Conservation (phyloP, 2,797 vertebrate species). For the Cuniculus paca region DNA sequence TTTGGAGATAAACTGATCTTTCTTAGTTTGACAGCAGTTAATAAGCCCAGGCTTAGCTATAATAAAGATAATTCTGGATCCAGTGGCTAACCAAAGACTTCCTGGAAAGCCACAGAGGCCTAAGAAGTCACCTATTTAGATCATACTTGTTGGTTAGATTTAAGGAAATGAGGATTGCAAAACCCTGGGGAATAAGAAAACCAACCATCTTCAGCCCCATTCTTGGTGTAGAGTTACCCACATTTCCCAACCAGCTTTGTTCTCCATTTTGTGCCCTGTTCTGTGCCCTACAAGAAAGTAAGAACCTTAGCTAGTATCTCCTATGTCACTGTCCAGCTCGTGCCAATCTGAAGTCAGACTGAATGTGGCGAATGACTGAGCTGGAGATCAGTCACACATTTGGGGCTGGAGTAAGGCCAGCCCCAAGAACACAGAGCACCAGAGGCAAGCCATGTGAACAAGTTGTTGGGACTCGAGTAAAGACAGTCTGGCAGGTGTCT, state of each 20-base stretch:
- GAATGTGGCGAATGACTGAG: not conserved
- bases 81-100: not conserved
- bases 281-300: not conserved
- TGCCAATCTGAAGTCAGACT: not conserved
- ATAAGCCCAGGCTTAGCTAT: not conserved
- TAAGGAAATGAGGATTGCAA: not conserved
- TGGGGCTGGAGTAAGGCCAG: not conserved
- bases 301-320: not conserved
- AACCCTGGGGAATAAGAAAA: not conserved
- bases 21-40: not conserved
- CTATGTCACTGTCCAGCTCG: fast-evolving
- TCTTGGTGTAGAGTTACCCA: not conserved
- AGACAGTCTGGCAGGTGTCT: not conserved
- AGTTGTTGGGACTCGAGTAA: not conserved
- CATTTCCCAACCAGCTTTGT: not conserved
- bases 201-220: no score
- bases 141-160: not conserved
- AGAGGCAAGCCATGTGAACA: not conserved
- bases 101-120: not conserved
- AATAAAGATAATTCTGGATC: not conserved
- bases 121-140: not conserved
- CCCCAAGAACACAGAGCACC: not conserved
- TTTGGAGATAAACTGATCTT: not conserved
- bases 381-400: not conserved
- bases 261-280: not conserved